Evolutionary conservation across 2,888 invertebrate species (phyloP), one percentile per base, ranked within the genome.

Genomic region (Lypha dubia): DNA sequence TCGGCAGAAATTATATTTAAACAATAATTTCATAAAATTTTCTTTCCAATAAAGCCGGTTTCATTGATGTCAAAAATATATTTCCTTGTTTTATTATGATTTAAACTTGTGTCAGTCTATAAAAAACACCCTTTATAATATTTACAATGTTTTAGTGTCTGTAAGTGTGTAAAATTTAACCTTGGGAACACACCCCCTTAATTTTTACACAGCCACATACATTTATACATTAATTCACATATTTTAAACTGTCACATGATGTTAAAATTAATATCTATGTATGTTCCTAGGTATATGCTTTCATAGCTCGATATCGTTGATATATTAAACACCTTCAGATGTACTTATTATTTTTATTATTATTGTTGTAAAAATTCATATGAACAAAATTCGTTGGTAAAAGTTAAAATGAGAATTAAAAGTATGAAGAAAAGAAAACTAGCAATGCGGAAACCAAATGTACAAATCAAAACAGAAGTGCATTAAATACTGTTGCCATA

Each of bases 111-210:
- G n/a, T n/a, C n/a, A n/a, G n/a, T n/a, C n/a, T n/a, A n/a, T n/a
- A n/a, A n/a, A n/a, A n/a, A n/a, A n/a, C n/a, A n/a, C n/a, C n/a
- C n/a, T n/a, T n/a, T 49, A 49, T 22, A 15, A 20, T 13, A 60
- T 35, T 9, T 49, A 17, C 1, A 20, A 11, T 32, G 38, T 11
- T 46, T 32, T 20, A 20, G 53, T 44, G 53, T 58, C 11, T 51
- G 17, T 20, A 11, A 46, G 53, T 58, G n/a, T 51, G 17, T 20
- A 11, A 46, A 22, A 53, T 53, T 58, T 79, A 79, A 83, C 77
- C 77, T 77, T 83, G 77, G 58, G 44, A 53, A 75, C 83, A 83
- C 83, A 79, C 83, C 83, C 74, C 79, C 58, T 74, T 77, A 65
- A n/a, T 17, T 75, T 41, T 13, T n/a, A 35, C 2, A n/a, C n/a